These are phyloP conservation scores for Copsychus sechellarum DNA, from an alignment of 2,113 vertebrate species.

Conservation along the genomic window DNA sequence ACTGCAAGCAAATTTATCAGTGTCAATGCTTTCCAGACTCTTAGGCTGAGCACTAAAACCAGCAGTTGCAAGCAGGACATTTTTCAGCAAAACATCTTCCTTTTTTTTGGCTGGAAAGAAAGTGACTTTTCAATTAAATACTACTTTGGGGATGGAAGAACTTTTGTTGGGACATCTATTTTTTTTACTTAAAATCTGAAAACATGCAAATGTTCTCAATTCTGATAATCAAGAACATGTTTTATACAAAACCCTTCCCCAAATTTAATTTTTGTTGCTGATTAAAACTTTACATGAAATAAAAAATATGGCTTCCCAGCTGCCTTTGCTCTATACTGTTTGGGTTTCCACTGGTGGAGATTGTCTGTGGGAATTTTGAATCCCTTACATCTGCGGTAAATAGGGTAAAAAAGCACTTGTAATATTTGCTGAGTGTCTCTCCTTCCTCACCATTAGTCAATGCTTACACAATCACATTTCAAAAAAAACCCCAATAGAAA, in stretches of 20 bases:
- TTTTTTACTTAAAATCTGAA: conserved; percentile 1
- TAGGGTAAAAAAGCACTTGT: neutral
- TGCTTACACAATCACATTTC: neutral
- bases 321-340: neutral
- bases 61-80: neutral
- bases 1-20: conserved; percentile 40
- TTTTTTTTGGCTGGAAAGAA: neutral
- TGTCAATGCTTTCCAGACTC: conserved; percentile 24
- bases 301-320: neutral
- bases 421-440: neutral
- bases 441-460: neutral
- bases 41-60: neutral
- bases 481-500: neutral
- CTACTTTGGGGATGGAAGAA: neutral
- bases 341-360: neutral
- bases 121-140: conserved; percentile 4
- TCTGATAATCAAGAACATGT: neutral
- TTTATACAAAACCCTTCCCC: neutral
- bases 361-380: neutral
- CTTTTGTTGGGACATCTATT: neutral
- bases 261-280: neutral
- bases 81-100: neutral
- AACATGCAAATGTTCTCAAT: neutral
- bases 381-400: neutral
- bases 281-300: neutral